Conservation (phyloP, 2,797 vertebrate species). For the Silurus aristotelis region DNA sequence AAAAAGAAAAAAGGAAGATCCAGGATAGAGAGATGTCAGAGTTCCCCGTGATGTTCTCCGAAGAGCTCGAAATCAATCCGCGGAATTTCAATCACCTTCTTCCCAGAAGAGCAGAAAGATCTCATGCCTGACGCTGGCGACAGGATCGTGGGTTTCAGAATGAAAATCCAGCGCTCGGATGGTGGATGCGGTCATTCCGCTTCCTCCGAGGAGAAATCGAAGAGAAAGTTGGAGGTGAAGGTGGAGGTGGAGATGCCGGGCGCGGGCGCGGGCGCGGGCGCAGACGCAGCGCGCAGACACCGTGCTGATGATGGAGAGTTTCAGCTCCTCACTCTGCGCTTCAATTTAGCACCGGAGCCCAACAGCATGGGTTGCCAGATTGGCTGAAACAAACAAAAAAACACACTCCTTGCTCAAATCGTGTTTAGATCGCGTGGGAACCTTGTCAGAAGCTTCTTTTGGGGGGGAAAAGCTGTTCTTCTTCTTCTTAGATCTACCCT, state of each 20-base stretch:
- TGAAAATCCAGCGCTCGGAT: not conserved
- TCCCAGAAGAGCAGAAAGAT: not conserved
- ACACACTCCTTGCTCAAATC: not conserved
- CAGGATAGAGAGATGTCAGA: constrained; percentile 44
- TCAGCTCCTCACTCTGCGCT: constrained; percentile 15
- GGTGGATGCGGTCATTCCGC: constrained; percentile 14
- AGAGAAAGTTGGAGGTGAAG: constrained; percentile 10
- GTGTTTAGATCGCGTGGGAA: not conserved
- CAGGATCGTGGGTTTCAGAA: not conserved
- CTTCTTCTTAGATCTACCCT: too few relatives aligned
- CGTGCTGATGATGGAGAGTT: constrained; percentile 17
- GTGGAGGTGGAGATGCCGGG: constrained; percentile 3
- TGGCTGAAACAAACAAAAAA: not conserved
- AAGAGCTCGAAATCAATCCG: constrained; percentile 63
- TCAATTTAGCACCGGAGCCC: not conserved
- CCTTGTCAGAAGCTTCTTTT: too few relatives aligned
- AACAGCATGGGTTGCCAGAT: constrained; percentile 20
- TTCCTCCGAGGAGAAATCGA: not conserved
- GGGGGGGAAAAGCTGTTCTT: too few relatives aligned
- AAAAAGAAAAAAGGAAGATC: constrained; percentile 34
- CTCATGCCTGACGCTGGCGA: not conserved
- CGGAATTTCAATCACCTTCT: constrained; percentile 69
- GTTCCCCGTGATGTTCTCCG: constrained; percentile 61
- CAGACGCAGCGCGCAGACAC: constrained; percentile 11
- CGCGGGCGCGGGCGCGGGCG: not conserved